Conservation (phyloP, 1,140 invertebrate species). For the Heliconius nattereri region DNA sequence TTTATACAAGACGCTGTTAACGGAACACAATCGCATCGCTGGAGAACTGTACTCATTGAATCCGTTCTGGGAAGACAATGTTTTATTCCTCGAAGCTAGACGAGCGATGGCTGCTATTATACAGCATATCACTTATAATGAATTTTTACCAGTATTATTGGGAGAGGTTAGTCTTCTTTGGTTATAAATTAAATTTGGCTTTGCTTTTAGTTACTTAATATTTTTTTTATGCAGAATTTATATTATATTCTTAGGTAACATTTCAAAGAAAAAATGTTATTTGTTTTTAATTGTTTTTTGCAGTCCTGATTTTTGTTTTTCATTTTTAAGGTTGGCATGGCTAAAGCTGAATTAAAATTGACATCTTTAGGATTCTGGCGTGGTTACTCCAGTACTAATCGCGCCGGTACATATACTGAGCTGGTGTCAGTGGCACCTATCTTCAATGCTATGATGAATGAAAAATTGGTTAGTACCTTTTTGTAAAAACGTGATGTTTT, state of each 20-base stretch:
- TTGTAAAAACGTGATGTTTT: neutral
- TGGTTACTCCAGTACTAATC: constrained; percentile 91
- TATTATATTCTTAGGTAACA: no score
- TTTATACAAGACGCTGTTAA: constrained; percentile 85
- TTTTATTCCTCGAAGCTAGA: constrained; percentile 89
- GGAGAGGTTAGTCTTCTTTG: constrained; percentile 81
- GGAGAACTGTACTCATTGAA: constrained; percentile 87
- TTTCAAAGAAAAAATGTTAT: no score
- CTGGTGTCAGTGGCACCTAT: constrained; percentile 88
- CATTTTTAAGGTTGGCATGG: constrained; percentile 82
- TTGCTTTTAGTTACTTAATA: neutral
- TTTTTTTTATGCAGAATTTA: neutral
- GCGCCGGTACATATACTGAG: constrained; percentile 88
- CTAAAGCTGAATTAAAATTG: constrained; percentile 84
- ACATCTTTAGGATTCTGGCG: constrained; percentile 85
- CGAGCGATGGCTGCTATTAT: constrained; percentile 89
- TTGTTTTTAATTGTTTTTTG: no score
- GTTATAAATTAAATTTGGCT: no score
- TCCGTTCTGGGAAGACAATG: constrained; percentile 92
- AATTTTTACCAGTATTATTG: constrained; percentile 90
- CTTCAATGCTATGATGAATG: constrained; percentile 88
- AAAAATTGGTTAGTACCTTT: constrained; percentile 75
- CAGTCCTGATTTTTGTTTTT: neutral
- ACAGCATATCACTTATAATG: constrained; percentile 94
- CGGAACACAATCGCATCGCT: constrained; percentile 93